phyloP scores from a whole-genome alignment of 2,113 vertebrate genomes.

The Cheirogaleus medius region DNA sequence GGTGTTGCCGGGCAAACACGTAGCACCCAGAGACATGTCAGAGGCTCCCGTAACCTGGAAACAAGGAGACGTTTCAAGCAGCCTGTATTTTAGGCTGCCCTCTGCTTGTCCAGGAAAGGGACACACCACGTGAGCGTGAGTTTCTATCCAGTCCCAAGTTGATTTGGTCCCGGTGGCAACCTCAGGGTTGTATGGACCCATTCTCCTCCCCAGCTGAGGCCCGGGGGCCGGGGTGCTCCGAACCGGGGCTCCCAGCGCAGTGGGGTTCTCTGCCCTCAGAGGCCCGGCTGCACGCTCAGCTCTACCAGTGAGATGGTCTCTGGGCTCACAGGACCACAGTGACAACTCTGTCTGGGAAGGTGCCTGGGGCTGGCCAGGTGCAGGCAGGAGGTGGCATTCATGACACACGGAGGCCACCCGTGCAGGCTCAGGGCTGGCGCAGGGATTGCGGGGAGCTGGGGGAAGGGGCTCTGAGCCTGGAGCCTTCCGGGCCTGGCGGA shows the following conservation, averaged over 20 bases:
- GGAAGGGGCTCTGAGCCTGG: neutral
- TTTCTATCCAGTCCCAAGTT: accelerated
- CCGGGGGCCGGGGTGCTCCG: accelerated
- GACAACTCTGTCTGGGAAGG: no score
- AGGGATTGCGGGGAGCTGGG: no score
- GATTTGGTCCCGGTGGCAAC: no score
- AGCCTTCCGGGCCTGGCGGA: no score
- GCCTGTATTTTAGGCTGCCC: neutral
- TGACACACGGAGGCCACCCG: accelerated
- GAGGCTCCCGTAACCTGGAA: neutral
- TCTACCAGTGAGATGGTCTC: accelerated
- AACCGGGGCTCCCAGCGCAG: neutral
- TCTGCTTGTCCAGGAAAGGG: neutral
- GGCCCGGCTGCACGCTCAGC: accelerated
- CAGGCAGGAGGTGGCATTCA: no score
- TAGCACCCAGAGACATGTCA: accelerated
- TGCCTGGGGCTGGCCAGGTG: no score
- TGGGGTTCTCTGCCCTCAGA: accelerated
- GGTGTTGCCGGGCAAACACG: accelerated
- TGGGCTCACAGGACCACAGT: neutral
- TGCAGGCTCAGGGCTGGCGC: no score
- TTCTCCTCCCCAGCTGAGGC: accelerated
- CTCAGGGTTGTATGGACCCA: neutral
- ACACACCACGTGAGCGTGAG: neutral
- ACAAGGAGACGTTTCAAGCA: accelerated